Conservation (phyloP, 2,888 invertebrate species). For the Heliconius aoede region DNA sequence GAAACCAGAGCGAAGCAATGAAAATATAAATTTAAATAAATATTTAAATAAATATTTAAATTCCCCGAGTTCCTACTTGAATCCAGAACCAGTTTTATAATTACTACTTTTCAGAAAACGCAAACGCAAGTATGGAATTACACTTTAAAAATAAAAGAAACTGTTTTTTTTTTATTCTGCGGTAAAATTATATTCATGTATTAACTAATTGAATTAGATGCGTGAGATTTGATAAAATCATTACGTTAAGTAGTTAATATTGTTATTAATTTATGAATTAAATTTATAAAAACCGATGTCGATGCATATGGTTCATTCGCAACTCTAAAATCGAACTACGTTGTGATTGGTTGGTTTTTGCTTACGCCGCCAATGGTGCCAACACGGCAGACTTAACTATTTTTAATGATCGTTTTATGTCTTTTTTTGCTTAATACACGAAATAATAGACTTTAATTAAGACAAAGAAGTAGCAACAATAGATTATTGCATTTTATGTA, state of each 20-base stretch:
- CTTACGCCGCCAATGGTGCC: conserved; percentile 58
- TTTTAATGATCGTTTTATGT: conserved; percentile 43
- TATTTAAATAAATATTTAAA: no score
- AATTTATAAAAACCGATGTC: conserved; percentile 52
- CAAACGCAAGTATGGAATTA: no score
- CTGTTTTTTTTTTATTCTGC: no score
- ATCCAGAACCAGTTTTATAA: no score
- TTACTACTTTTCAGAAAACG: no score
- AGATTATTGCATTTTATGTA: neutral
- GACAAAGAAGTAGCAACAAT: neutral
- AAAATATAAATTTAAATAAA: no score
- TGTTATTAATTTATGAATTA: neutral
- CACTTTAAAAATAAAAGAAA: no score
- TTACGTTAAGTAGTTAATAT: neutral
- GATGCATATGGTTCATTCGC: conserved; percentile 48
- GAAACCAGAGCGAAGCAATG: no score
- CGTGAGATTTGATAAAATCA: neutral
- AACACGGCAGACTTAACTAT: conserved; percentile 54
- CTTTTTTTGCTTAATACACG: conserved; percentile 33
- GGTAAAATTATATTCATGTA: no score
- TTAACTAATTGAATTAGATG: no score
- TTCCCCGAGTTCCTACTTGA: no score
- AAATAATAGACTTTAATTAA: neutral
- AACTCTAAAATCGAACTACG: conserved; percentile 48
- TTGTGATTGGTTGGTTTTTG: conserved; percentile 66